Conservation (phyloP, 2,888 invertebrate genomes). For the Ischnus inquisitorius region DNA sequence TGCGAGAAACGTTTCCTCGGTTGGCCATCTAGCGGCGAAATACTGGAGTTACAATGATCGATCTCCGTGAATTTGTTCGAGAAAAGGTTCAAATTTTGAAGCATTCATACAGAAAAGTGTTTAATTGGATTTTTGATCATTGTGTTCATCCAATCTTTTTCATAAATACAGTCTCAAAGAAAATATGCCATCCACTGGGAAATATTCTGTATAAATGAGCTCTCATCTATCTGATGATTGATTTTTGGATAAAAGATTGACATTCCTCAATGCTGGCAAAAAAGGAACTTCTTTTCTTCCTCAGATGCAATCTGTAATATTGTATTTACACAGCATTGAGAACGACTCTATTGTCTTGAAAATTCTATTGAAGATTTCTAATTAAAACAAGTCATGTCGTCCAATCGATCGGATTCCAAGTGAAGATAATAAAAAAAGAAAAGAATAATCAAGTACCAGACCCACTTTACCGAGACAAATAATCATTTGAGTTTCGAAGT, state of each 20-base stretch:
- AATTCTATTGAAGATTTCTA: background rate
- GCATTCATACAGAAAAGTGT: no score
- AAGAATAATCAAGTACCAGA: background rate
- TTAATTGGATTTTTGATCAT: no score
- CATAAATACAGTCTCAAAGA: no score
- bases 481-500: conserved; percentile 49
- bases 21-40: no score
- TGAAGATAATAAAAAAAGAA: background rate
- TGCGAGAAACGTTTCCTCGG: no score
- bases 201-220: no score
- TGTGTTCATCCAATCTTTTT: no score
- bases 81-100: no score
- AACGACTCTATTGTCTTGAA: background rate
- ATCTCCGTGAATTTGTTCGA: no score
- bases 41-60: no score
- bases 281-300: no score
- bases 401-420: conserved; percentile 9
- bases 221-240: background rate
- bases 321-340: background rate
- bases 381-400: background rate
- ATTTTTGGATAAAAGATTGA: background rate
- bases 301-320: background rate
- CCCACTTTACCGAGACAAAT: conserved; percentile 48
- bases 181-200: no score
- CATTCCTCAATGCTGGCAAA: background rate